A percentile compares a stretch with the other conserved stretches of the same genome.
Evolutionary conservation across 2,797 vertebrate genomes (phyloP).

Genomic region (Labroides dimidiatus): DNA sequence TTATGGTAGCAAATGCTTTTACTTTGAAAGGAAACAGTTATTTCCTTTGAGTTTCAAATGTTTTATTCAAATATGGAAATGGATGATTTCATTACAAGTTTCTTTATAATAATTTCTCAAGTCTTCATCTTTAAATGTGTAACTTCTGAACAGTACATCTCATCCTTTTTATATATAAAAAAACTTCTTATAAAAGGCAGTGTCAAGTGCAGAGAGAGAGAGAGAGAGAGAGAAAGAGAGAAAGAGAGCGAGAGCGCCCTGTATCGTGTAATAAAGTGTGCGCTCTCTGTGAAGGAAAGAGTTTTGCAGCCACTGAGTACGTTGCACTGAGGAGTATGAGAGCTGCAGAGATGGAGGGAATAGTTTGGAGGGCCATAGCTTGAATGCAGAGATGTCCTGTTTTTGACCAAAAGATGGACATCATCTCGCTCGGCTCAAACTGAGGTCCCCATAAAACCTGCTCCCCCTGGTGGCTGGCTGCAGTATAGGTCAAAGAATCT

Average conservation of each 20-base stretch:
- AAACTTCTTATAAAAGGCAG: not conserved
- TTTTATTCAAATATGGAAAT: no score
- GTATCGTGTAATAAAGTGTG: no score
- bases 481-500: no score
- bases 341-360: not conserved
- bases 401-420: no score
- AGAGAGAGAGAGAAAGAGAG: no score
- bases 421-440: no score
- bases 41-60: not conserved
- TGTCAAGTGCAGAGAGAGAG: slow-evolving; percentile 15
- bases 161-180: not conserved
- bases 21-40: no score
- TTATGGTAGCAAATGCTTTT: no score
- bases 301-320: not conserved
- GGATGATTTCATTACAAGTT: no score
- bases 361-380: not conserved
- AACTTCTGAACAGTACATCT: slow-evolving; percentile 2
- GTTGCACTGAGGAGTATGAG: not conserved
- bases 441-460: no score
- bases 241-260: no score
- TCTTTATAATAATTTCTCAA: not conserved
- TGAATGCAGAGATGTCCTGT: not conserved
- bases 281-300: not conserved
- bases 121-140: not conserved
- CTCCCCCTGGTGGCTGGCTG: no score